Conservation (phyloP, 2,113 vertebrate species). For the Setophaga coronata region DNA sequence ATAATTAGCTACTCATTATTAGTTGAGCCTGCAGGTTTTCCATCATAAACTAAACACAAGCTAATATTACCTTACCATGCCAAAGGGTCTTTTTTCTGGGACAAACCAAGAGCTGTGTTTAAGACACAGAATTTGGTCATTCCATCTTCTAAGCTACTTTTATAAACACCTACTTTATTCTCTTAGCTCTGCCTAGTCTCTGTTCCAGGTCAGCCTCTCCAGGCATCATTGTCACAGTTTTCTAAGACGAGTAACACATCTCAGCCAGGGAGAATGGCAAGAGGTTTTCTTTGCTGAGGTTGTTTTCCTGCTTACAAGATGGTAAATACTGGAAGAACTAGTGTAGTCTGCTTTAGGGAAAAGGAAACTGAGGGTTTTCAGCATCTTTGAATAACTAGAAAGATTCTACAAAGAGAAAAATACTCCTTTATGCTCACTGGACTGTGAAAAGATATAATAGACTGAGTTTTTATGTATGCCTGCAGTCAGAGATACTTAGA, state of each 20-base stretch:
- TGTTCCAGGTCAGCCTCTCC: neutral
- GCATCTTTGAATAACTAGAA: neutral
- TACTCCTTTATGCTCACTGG: neutral
- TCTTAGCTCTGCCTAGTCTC: neutral
- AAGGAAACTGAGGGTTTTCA: neutral
- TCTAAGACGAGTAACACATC: neutral
- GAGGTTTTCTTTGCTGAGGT: neutral
- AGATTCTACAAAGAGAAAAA: neutral
- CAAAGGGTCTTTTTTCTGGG: neutral
- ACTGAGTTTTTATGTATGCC: neutral
- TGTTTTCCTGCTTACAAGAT: neutral
- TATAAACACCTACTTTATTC: neutral
- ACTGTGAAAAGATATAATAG: neutral
- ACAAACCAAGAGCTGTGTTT: neutral
- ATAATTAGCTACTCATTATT: neutral
- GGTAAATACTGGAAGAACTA: neutral
- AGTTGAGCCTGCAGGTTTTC: neutral
- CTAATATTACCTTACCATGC: neutral
- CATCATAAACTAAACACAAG: neutral
- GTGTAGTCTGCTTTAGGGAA: neutral
- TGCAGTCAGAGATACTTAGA: neutral
- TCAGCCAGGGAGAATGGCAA: neutral
- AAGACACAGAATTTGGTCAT: neutral
- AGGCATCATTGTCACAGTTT: neutral
- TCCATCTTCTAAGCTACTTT: neutral